phyloP scores from a whole-genome alignment of 1,140 invertebrate genomes.

The Physella acuta region DNA sequence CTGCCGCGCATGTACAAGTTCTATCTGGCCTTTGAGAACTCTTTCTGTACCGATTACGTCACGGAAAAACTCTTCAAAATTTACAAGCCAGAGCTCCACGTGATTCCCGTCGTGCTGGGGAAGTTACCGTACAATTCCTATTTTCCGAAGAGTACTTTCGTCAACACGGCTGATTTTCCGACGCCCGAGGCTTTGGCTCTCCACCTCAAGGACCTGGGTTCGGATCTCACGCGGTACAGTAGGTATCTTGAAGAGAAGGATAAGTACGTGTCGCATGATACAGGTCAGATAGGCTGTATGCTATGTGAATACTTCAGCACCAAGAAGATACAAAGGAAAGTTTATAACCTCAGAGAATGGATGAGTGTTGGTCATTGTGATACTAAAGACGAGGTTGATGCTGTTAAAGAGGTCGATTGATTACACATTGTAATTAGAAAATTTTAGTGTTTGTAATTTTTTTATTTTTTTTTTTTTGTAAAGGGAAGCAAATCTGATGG shows the following conservation, averaged over 20 bases:
- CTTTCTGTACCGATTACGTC: slow-evolving; percentile 19
- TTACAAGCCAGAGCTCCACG: not conserved
- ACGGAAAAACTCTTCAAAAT: slow-evolving; percentile 21
- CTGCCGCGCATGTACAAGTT: slow-evolving; percentile 63
- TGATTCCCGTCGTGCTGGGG: slow-evolving; percentile 23
- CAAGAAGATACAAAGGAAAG: no score
- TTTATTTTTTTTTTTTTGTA: no score
- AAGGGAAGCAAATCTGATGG: no score
- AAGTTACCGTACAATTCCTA: slow-evolving; percentile 5
- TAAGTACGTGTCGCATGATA: not conserved
- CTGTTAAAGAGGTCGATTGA: no score
- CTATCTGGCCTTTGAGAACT: slow-evolving; percentile 23
- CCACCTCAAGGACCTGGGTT: slow-evolving; percentile 4
- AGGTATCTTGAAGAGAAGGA: slow-evolving; percentile 21
- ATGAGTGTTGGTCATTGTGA: no score
- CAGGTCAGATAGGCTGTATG: not conserved
- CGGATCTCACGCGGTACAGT: slow-evolving; percentile 20
- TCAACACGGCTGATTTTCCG: slow-evolving; percentile 21
- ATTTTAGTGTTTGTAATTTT: no score
- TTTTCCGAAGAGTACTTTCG: slow-evolving; percentile 11
- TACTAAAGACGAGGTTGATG: no score
- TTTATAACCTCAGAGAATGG: no score
- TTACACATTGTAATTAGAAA: no score
- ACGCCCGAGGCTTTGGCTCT: slow-evolving; percentile 11
- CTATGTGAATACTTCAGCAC: not conserved